Percentiles rank a stretch among this genome's conserved stretches.
Conservation (phyloP, 2,113 vertebrate species). For the Eonycteris spelaea region DNA sequence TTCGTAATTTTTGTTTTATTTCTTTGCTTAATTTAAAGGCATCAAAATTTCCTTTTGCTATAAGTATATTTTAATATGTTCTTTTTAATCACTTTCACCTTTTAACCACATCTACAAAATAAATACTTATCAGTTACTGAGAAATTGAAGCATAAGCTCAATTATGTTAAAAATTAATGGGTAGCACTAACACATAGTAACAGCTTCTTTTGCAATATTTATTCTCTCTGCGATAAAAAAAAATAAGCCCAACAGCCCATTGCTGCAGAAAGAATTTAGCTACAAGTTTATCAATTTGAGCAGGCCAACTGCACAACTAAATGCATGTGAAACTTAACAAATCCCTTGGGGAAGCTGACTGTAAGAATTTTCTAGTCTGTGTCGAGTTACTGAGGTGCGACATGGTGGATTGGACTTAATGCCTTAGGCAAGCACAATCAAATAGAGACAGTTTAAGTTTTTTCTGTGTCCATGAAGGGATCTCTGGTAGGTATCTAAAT, state of each 20-base stretch:
- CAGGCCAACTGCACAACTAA: conserved; percentile 90
- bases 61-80: conserved; percentile 55
- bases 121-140: conserved; percentile 79
- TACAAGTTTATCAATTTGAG: conserved; percentile 93
- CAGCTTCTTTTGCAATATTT: conserved; percentile 74
- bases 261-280: conserved; percentile 81
- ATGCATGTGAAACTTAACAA: conserved; percentile 94
- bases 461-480: conserved; percentile 83
- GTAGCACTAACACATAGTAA: conserved; percentile 66
- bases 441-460: conserved; percentile 89
- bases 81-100: conserved; percentile 64
- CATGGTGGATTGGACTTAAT: conserved; percentile 91
- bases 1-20: conserved; percentile 45
- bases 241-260: conserved; percentile 61
- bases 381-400: conserved; percentile 90
- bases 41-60: conserved; percentile 35
- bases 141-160: conserved; percentile 74
- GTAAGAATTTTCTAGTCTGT: conserved; percentile 89
- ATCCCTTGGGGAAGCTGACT: conserved; percentile 89
- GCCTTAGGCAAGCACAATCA: conserved; percentile 91
- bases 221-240: conserved; percentile 77
- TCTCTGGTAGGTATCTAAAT: conserved; percentile 86
- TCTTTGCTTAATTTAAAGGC: conserved; percentile 32
- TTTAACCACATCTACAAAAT: conserved; percentile 75
- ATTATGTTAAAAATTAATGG: conserved; percentile 75